Conservation (phyloP, 2,113 vertebrate genomes). For the Bos taurus region DNA sequence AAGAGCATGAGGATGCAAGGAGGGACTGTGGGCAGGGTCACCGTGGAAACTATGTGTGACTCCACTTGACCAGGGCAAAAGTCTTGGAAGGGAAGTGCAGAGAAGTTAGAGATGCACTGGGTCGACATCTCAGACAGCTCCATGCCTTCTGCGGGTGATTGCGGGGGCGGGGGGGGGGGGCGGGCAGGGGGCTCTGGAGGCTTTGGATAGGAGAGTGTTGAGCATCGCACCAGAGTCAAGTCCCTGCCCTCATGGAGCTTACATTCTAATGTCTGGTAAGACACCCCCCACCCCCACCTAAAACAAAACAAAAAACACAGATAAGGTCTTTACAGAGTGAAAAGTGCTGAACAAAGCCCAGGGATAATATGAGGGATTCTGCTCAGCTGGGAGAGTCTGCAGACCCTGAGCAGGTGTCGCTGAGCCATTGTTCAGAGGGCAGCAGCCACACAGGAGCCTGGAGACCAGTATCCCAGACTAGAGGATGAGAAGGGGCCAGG, state of each 20-base stretch:
- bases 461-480: background rate
- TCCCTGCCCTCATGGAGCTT: background rate
- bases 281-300: accelerated
- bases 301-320: background rate
- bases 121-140: background rate
- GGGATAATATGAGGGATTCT: background rate
- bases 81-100: too few relatives aligned
- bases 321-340: background rate
- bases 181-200: accelerated
- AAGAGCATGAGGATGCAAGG: background rate
- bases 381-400: background rate
- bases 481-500: background rate
- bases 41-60: accelerated
- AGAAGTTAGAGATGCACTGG: background rate
- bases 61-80: background rate
- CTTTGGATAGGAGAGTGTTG: background rate
- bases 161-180: accelerated
- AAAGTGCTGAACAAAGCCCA: background rate
- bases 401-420: background rate
- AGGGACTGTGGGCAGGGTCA: accelerated
- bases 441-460: background rate
- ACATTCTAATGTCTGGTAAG: background rate
- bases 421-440: background rate
- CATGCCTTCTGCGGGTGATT: background rate
- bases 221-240: background rate